A percentile compares a stretch with the other conserved stretches of the same genome.
Conservation (phyloP, 1,140 invertebrate genomes). For the Octopus bimaculoides region DNA sequence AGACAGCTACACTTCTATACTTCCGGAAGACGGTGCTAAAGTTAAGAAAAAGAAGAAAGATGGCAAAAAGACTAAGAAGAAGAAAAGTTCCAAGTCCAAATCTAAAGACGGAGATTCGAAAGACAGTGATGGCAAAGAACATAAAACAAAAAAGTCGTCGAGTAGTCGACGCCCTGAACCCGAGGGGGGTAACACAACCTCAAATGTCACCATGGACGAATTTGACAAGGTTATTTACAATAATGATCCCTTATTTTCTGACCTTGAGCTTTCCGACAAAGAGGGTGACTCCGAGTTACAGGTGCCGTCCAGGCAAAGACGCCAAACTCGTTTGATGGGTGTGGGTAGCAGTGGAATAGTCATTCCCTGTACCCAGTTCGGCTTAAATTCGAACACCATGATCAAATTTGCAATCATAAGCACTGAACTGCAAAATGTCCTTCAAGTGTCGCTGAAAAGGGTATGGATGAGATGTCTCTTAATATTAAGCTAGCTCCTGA, state of each 20-base stretch:
- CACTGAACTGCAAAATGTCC: constrained; percentile 96
- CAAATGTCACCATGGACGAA: constrained; percentile 31
- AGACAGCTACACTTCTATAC: background rate
- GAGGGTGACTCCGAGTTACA: constrained; percentile 21
- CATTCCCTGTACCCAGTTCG: constrained; percentile 41
- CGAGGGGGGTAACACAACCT: constrained; percentile 43
- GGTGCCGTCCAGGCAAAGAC: constrained; percentile 10
- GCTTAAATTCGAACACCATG: constrained; percentile 89
- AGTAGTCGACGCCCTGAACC: constrained; percentile 41
- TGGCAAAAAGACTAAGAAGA: constrained; percentile 38
- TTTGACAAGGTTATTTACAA: constrained; percentile 49
- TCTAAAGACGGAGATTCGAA: constrained; percentile 25
- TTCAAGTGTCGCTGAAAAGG: constrained; percentile 93
- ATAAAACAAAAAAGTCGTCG: constrained; percentile 21
- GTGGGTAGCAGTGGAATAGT: constrained; percentile 28
- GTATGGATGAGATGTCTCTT: constrained; percentile 66
- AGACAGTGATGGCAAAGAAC: constrained; percentile 19
- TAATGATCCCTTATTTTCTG: constrained; percentile 52
- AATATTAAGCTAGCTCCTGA: background rate
- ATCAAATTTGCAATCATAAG: constrained; percentile 96
- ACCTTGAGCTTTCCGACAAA: constrained; percentile 44
- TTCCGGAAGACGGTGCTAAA: constrained; percentile 15
- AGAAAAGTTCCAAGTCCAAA: constrained; percentile 27
- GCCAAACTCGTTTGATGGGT: constrained; percentile 10
- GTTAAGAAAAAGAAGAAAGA: constrained; percentile 29